These are phyloP conservation scores for Lutjanus campechanus DNA, from an alignment of 2,797 vertebrate species.

Conservation along the genomic window DNA sequence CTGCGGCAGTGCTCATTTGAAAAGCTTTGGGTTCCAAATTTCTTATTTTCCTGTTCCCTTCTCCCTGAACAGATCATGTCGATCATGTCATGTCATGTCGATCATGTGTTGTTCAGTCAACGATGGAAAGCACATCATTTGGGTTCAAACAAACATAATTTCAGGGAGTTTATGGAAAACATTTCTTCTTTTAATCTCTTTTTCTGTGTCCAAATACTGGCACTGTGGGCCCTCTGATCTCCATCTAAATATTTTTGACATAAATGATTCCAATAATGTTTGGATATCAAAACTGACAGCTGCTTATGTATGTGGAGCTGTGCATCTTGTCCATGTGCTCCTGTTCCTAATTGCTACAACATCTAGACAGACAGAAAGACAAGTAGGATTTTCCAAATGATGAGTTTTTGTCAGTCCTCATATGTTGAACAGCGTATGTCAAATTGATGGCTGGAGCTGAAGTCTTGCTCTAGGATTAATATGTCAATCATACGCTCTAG, in stretches of 20 bases:
- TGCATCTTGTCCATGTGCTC: not conserved
- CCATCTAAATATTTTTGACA: slow-evolving; percentile 7
- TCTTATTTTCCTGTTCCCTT: slow-evolving; percentile 8
- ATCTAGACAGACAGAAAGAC: not conserved
- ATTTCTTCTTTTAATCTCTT: not conserved
- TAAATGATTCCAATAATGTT: not conserved
- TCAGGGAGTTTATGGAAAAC: slow-evolving; percentile 4
- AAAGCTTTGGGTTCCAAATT: slow-evolving; percentile 23
- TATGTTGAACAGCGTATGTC: not conserved
- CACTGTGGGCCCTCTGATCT: not conserved
- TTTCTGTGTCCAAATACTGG: slow-evolving; percentile 1
- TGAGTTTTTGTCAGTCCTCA: not conserved
- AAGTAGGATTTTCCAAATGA: not conserved
- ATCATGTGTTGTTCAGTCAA: slow-evolving; percentile 2
- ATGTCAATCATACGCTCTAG: not conserved
- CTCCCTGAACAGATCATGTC: not conserved
- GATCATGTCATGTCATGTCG: too few species aligned
- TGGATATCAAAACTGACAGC: not conserved
- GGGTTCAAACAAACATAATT: slow-evolving; percentile 15
- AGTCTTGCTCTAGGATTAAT: not conserved
- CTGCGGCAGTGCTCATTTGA: not conserved
- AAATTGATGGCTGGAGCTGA: not conserved
- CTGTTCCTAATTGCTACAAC: not conserved
- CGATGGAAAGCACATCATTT: slow-evolving; percentile 5
- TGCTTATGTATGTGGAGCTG: not conserved